Evolutionary conservation across 2,113 vertebrate genomes (phyloP), one percentile per base, ranked within the genome.

Genomic region (Empidonax traillii): DNA sequence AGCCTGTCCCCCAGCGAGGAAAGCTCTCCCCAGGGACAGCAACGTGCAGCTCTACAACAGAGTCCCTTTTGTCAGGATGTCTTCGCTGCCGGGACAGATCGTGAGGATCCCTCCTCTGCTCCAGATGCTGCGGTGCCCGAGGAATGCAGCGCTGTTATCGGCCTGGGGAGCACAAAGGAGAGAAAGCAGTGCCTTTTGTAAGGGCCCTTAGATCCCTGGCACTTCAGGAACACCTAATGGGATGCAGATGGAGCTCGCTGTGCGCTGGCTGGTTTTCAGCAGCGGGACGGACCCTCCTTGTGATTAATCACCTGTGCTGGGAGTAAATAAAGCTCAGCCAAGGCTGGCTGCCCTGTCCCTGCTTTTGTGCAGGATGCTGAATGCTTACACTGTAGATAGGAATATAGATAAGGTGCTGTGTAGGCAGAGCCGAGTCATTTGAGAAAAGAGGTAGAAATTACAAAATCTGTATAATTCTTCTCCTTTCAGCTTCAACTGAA

Each of bases 281-380:
- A 14, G 76, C 28, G 47, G 53, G 67, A 81, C 85, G 93, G 97
- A 86, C 27, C 46, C 41, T 7, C 12, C 75, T 51, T 41, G 69
- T 97, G 97, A 97, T 97, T 95, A 92, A 98, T 98, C 97, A 98
- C 98, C 97, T 98, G 97, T 61, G 65, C 93, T 85, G 90, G 85
- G 91, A 96, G 82, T 39, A 88, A 93, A 65, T 47, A 25, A 47
- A 44, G 58, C 90, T 85, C 77, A 83, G 94, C 94, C 93, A 74
- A 89, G 79, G 66, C 92, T 91, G 59, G 47, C 66, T 87, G 69
- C 62, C 61, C 37, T 68, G 7, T 85, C 78, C 53, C 84, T 5
- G 6, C 33, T 22, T 78, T 75, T 23, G 23, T 62, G 33, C 4
- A 27, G 61, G 77, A 78, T 23, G 23, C 49, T 35, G 59, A 92